A percentile compares a stretch with the other conserved stretches of the same genome.
phyloP scores from a whole-genome alignment of 1,140 invertebrate genomes.

The Eufriesea mexicana region DNA sequence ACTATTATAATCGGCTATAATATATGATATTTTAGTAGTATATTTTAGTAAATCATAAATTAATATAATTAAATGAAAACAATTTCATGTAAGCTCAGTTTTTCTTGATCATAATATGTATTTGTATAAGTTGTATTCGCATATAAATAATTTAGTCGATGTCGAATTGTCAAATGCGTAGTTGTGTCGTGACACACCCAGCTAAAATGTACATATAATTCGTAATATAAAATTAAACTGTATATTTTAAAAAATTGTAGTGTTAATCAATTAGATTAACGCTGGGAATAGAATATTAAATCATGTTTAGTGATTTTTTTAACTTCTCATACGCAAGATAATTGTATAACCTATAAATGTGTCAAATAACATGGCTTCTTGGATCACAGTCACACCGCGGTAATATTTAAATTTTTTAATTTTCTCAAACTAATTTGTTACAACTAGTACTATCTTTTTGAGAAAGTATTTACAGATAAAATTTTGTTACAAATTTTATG shows the following conservation, averaged over 20 bases:
- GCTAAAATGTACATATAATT: neutral
- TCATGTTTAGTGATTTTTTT: neutral
- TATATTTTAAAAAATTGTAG: neutral
- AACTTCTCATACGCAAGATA: neutral
- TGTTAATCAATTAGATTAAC: neutral
- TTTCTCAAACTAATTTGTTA: neutral
- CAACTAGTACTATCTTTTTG: neutral
- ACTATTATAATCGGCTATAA: too few relatives aligned
- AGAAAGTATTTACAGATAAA: neutral
- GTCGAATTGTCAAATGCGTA: neutral
- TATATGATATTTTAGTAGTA: too few relatives aligned
- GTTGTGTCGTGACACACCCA: neutral
- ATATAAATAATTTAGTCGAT: neutral
- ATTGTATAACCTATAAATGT: constrained; percentile 19
- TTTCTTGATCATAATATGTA: neutral
- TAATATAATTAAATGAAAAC: neutral
- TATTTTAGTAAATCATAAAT: neutral
- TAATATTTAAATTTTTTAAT: constrained; percentile 35
- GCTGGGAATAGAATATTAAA: neutral
- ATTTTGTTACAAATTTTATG: neutral
- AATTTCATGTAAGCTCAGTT: too few relatives aligned
- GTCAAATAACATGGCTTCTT: constrained; percentile 29
- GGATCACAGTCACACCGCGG: constrained; percentile 43
- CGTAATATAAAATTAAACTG: neutral
- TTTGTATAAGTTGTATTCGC: neutral